Evolutionary conservation across 2,113 vertebrate genomes (phyloP).

Genomic region (Thalassoma bifasciatum): DNA sequence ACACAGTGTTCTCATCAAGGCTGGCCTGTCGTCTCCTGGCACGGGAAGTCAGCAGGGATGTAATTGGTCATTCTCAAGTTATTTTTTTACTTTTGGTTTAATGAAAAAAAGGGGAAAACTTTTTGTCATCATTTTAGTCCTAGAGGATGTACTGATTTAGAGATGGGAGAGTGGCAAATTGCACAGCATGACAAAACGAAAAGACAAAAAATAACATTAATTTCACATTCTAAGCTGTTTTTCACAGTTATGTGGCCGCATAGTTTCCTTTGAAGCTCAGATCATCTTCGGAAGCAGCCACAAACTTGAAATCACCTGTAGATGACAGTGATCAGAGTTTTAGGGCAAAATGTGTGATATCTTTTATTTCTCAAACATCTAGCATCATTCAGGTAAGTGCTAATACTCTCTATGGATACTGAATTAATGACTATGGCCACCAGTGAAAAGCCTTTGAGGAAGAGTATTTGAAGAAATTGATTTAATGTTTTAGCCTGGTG

Average conservation of each 20-base stretch:
- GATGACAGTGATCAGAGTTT: not conserved
- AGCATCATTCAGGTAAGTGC: not conserved
- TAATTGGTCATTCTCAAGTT: slow-evolving; percentile 62
- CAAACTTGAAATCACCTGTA: not conserved
- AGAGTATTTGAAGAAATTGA: no score
- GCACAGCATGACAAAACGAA: not conserved
- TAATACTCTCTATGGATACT: no score
- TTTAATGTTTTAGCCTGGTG: no score
- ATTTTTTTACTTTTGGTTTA: slow-evolving; percentile 26
- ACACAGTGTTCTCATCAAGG: slow-evolving; percentile 62
- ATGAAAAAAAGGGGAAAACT: slow-evolving; percentile 8
- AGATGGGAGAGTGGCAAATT: no score
- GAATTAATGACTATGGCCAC: no score
- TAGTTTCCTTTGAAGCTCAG: not conserved
- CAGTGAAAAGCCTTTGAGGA: no score
- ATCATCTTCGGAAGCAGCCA: not conserved
- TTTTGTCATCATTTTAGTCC: not conserved
- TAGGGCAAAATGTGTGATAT: not conserved
- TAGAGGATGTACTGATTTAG: not conserved
- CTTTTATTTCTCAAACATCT: not conserved
- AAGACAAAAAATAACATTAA: not conserved
- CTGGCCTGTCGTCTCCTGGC: slow-evolving; percentile 75
- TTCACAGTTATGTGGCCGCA: not conserved
- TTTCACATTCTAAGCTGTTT: not conserved
- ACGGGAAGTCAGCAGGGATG: slow-evolving; percentile 65